Evolutionary conservation across 2,888 invertebrate species (phyloP), one percentile per base, ranked within the genome.

Genomic region (Tetragonula carbonaria): DNA sequence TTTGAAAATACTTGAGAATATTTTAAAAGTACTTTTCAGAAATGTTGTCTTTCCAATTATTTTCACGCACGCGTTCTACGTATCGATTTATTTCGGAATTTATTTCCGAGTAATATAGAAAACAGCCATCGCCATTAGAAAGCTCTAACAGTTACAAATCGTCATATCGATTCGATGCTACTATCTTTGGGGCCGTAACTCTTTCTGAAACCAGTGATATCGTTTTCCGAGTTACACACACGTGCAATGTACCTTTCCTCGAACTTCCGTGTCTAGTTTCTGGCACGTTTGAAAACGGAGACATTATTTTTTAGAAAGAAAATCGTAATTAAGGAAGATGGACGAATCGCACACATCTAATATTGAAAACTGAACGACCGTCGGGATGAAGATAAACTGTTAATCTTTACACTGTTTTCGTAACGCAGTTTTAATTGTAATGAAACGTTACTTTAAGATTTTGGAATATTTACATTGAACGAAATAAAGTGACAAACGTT

Each of bases 131-230:
- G 55, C 72, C 74, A 0, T 53, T 73, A 74, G 76, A 59, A 53
- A 38, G 33, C 80, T 84, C 21, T 18, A 28, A 51, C 67, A 75
- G n/a, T 80, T 59, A 45, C 33, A 67, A 85, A 67, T 80, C 73
- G 18, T 78, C 77, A 5, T 75, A 80, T 75, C 63, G 59, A 72
- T 53, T 68, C 62, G 45, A n/a, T 50, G 74, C 55, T 66, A 50
- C 57, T 57, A 57, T 68, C 59, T 77, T 67, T 65, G 38, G 62
- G 57, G 62, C n/a, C 18, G 33, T 14, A 57, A 65, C 38, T 66
- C 50, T 28, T 78, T 78, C 72, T 75, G 85, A 33, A 62, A 33
- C 70, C 85, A 81, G 85, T 85, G 75, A 81, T 85, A 78, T 86
- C 85, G 85, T 77, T 75, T 28, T 76, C 67, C 14, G 33, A 57